Base-by-base conservation (phyloP, 2,797 vertebrate species). In the Pseudopleuronectes americanus region DNA sequence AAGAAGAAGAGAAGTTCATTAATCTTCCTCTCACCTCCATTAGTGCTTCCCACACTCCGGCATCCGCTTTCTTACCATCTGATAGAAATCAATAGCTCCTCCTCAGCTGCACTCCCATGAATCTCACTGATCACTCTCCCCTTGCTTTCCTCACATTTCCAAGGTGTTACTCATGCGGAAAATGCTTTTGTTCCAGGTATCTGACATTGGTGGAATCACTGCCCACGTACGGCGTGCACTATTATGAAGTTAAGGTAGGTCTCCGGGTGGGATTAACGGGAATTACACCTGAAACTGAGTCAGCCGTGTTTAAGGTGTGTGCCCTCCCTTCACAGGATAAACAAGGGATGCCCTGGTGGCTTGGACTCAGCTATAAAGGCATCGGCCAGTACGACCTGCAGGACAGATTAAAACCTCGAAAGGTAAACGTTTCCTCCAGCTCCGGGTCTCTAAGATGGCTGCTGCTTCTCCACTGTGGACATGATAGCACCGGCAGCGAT, bases 271-370 rank as follows among this genome's bases (percentile, higher is more conserved):
- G 69, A 86, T 74, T 77, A 41, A 73, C 47, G n/a, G 23, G n/a
- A 68, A 70, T 71, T 74, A 17, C 43, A 23, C 14, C 36, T 82
- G 58, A 71, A 71, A 48, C 1, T 14, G 17, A 74, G 51, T 69
- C 79, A 72, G n/a, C 16, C 16, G 26, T 12, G 22, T 45, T 24
- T 56, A 45, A 64, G 47, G 54, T 70, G 43, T 70, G 43, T 76
- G 64, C n/a, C n/a, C 52, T 85, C 43, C 21, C 41, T 58, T 83
- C 85, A 67, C 91, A 99, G 98, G 98, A 99, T 91, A 99, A 99
- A 89, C 98, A 99, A 92, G 97, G 97, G 75, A 97, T 99, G 84
- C 98, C 97, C 0, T 99, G 98, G 98, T 99, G 98, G 98, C 96
- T 99, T 67, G 98, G 98, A 68, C 95, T 99, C 94, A 99, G 97